Evolutionary conservation across 2,113 vertebrate genomes (phyloP).

Genomic region (Perca flavescens): DNA sequence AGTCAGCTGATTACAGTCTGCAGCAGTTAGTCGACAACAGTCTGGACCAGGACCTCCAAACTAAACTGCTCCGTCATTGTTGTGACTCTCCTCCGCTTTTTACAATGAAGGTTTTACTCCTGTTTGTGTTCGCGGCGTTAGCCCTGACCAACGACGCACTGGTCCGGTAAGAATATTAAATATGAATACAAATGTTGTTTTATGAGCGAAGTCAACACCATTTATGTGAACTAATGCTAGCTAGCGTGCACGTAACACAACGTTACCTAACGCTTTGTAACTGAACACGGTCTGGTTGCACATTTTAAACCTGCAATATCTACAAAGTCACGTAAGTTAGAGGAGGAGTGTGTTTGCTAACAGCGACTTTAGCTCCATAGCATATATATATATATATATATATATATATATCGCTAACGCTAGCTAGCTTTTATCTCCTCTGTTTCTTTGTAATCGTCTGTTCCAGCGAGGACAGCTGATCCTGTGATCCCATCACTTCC

Average conservation of each 20-base stretch:
- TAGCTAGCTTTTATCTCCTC: too few species aligned
- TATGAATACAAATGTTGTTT: too few species aligned
- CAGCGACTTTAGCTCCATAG: background rate
- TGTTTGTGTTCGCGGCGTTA: constrained; percentile 65
- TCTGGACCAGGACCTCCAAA: background rate
- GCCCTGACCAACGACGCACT: constrained; percentile 70
- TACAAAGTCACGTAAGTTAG: background rate
- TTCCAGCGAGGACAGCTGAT: background rate
- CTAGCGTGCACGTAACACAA: background rate
- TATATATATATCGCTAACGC: background rate
- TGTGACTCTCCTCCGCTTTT: too few species aligned
- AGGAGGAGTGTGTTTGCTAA: background rate
- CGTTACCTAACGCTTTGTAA: background rate
- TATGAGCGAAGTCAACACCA: background rate
- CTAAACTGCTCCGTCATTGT: constrained; percentile 52
- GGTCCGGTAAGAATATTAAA: constrained; percentile 72
- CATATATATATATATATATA: too few species aligned
- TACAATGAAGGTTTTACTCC: constrained; percentile 67
- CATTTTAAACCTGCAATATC: background rate
- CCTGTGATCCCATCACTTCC: background rate
- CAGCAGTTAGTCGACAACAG: background rate
- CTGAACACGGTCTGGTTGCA: background rate
- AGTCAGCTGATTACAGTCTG: constrained; percentile 64
- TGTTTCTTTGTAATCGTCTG: background rate
- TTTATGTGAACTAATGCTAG: background rate